Evolutionary conservation across 2,797 vertebrate species (phyloP), one percentile per base, ranked within the genome.

Genomic region (Glyptemys insculpta): DNA sequence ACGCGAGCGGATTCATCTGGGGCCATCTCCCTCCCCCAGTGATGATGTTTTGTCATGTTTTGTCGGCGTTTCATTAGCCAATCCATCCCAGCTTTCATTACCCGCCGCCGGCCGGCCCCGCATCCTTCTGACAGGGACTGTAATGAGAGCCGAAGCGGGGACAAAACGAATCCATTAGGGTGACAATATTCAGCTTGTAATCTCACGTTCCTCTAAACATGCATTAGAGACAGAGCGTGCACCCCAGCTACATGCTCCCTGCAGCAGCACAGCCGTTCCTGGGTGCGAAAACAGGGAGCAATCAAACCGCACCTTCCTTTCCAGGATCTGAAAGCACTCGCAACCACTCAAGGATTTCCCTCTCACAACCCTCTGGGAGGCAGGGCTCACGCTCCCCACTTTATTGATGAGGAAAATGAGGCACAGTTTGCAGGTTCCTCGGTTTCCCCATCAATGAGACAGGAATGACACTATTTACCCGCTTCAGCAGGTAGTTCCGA

Each of bases 91-190:
- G n/a, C 83, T 86, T 79, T 82, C 74, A 79, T 79, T 72, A 79
- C 37, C 59, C 65, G 83, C 79, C 53, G 56, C 79, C 56, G 76
- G 83, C 85, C 47, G n/a, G 25, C 88, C 56, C 47, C 68, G 78
- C 59, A 5, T 85, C 76, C 57, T 80, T 62, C 74, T 87, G 92
- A 84, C 25, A 84, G 59, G 56, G 44, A 52, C 14, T 47, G 74
- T 83, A 87, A 90, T 80, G 85, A 49, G 78, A 62, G 41, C 57
- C 41, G 81, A 90, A 41, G 81, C 49, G 37, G 56, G 78, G 79
- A 74, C 59, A 81, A 83, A 87, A 80, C 80, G 85, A 87, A 90
- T 76, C 76, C 88, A 62, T 90, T 83, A 90, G 15, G 81, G 37
- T 74, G 85, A 76, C 81, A 56, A 37, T 59, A 23, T 76, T 84